These are phyloP conservation scores for Erythrocebus patas DNA, from an alignment of 2,113 vertebrate genomes.

Conservation along the genomic window DNA sequence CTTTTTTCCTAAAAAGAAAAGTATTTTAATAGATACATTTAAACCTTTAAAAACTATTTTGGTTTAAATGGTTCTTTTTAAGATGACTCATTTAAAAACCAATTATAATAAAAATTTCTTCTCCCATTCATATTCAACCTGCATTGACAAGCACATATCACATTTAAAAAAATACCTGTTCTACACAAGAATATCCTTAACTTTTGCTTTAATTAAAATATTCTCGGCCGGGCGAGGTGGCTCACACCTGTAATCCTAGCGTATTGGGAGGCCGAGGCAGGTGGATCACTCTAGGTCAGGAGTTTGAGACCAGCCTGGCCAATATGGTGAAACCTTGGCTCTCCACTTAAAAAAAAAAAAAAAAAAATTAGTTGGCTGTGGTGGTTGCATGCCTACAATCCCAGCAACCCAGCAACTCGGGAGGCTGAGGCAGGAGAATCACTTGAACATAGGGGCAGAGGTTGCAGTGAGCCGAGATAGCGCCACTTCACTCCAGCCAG, in stretches of 20 bases:
- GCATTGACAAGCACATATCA: neutral
- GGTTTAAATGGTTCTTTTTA: neutral
- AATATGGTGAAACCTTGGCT: neutral
- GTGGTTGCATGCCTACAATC: neutral
- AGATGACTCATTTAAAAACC: neutral
- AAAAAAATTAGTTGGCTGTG: neutral
- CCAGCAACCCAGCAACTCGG: neutral
- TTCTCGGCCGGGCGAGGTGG: neutral
- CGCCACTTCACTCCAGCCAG: too few relatives aligned
- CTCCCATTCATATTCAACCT: neutral
- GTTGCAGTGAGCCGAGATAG: neutral
- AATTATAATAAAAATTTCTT: neutral
- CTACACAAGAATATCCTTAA: neutral
- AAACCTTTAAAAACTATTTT: constrained; percentile 26
- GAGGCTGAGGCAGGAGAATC: too few relatives aligned
- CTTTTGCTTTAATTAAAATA: constrained; percentile 29
- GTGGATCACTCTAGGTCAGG: neutral
- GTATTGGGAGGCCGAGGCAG: too few relatives aligned
- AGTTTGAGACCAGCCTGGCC: neutral
- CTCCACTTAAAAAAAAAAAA: neutral
- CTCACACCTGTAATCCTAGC: neutral
- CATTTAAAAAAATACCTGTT: neutral
- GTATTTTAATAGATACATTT: neutral
- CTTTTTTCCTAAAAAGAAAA: neutral
- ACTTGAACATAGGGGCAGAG: neutral